These are phyloP conservation scores for Haliclona indistincta DNA, from an alignment of 37 sponge, comb jelly and placozoan genomes.

Conservation along the genomic window DNA sequence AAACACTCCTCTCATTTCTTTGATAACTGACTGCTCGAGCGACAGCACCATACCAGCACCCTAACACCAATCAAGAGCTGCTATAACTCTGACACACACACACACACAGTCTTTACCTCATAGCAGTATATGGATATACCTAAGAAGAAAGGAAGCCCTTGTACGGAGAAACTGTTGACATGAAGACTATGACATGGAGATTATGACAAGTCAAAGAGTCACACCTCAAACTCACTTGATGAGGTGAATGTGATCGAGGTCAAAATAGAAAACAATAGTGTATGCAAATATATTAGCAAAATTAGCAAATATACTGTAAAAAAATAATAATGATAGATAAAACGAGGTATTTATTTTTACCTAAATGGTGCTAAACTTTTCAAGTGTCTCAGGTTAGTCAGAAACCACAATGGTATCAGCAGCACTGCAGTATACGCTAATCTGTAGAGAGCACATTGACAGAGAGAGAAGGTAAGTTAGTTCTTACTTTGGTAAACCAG, in stretches of 20 bases:
- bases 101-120: constrained; percentile 56
- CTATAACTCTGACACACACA: neutral
- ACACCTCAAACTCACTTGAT: constrained; percentile 61
- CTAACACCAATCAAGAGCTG: constrained; percentile 18
- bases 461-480: neutral
- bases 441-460: neutral
- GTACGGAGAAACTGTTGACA: constrained; percentile 40
- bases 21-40: constrained; percentile 73
- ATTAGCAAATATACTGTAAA: constrained; percentile 79
- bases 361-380: constrained; percentile 60
- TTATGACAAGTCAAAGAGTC: neutral
- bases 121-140: constrained; percentile 90
- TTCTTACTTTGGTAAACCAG: constrained; percentile 50
- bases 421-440: constrained; percentile 20
- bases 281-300: constrained; percentile 93
- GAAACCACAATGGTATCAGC: constrained; percentile 47
- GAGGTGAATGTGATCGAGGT: constrained; percentile 78
- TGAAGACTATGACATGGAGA: constrained; percentile 31
- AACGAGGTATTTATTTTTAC: neutral
- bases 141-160: constrained; percentile 87
- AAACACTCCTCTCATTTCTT: constrained; percentile 58
- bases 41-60: constrained; percentile 96
- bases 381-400: constrained; percentile 52
- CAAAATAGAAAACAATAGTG: constrained; percentile 90
- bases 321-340: neutral